Evolutionary conservation across 1,140 invertebrate species (phyloP).

Genomic region (Reticulitermes speratus): DNA sequence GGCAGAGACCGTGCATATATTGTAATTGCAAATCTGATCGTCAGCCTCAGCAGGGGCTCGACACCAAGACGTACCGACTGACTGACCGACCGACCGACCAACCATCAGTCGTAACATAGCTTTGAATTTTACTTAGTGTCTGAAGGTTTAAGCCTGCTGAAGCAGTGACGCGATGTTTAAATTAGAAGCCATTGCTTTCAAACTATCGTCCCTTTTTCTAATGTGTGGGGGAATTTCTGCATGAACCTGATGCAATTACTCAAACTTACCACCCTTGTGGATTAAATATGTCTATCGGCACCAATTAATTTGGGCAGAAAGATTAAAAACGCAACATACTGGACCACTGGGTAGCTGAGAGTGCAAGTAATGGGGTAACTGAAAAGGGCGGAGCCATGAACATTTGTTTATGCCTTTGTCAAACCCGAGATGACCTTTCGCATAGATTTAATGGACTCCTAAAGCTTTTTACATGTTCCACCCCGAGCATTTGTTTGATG

Average conservation of each 20-base stretch:
- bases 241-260: neutral
- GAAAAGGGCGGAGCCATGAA: neutral
- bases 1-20: too few relatives aligned
- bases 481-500: neutral
- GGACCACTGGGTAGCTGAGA: neutral
- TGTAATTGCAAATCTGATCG: too few relatives aligned
- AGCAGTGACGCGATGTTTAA: too few relatives aligned
- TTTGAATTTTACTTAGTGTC: too few relatives aligned
- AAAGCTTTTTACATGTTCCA: neutral
- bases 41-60: too few relatives aligned
- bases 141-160: too few relatives aligned
- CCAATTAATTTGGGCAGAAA: neutral
- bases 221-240: neutral
- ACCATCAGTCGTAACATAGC: too few relatives aligned
- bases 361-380: slow-evolving; percentile 9
- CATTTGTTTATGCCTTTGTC: neutral
- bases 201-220: too few relatives aligned
- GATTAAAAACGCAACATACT: neutral
- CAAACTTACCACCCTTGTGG: neutral
- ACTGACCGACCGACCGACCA: too few relatives aligned
- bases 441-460: neutral
- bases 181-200: too few relatives aligned
- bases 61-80: too few relatives aligned
- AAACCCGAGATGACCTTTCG: neutral
- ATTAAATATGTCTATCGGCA: neutral